Conservation (phyloP, 2,888 invertebrate genomes). For the Conchocele bisecta region DNA sequence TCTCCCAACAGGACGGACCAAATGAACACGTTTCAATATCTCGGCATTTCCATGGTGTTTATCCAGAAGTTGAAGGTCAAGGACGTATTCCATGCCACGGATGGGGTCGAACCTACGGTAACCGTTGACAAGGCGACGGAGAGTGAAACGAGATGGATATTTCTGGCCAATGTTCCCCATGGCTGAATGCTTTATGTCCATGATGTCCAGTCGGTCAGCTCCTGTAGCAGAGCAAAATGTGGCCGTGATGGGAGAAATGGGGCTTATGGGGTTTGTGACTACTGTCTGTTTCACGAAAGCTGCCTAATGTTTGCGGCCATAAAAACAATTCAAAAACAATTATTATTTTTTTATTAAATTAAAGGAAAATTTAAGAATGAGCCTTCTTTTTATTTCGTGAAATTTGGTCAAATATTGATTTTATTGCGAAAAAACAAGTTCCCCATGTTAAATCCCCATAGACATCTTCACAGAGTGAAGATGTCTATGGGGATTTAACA, state of each 20-base stretch:
- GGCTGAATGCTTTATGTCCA: slow-evolving; percentile 86
- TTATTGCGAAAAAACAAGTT: no score
- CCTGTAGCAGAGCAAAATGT: slow-evolving; percentile 78
- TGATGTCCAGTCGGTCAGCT: slow-evolving; percentile 85
- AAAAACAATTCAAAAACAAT: neutral
- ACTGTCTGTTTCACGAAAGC: no score
- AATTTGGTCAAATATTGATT: no score
- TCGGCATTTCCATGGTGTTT: slow-evolving; percentile 48
- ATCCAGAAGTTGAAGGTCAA: slow-evolving; percentile 85
- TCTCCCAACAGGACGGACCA: slow-evolving; percentile 92
- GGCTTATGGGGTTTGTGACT: no score
- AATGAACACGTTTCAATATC: slow-evolving; percentile 87
- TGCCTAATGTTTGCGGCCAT: no score
- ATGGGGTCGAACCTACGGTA: slow-evolving; percentile 91
- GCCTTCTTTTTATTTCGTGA: no score
- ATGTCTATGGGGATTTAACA: no score
- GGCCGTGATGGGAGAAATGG: no score
- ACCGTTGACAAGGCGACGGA: slow-evolving; percentile 86
- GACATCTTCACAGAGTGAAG: no score
- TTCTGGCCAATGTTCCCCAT: slow-evolving; percentile 71
- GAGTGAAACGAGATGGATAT: slow-evolving; percentile 67
- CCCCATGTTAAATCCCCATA: no score
- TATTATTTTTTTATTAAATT: neutral
- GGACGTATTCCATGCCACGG: slow-evolving; percentile 92
- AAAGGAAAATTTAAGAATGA: no score